These are phyloP conservation scores for Epicauta chinensis DNA, from an alignment of 1,140 invertebrate genomes.

Conservation along the genomic window DNA sequence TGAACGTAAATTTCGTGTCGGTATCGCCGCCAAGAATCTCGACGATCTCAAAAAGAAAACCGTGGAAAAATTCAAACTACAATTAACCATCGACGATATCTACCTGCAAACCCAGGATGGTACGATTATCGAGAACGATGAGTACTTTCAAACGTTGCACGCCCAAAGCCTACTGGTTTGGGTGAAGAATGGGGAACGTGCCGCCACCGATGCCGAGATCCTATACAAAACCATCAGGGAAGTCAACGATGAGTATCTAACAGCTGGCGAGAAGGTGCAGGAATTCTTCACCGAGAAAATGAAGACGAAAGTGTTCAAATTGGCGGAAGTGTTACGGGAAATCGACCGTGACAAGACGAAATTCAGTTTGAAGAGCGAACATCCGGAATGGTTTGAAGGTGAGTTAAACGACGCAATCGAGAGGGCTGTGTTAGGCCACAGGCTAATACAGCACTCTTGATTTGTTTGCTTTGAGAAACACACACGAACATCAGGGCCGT, in stretches of 20 bases:
- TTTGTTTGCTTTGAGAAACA: too few species aligned
- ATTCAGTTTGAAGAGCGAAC: slow-evolving; percentile 53
- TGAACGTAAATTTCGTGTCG: slow-evolving; percentile 38
- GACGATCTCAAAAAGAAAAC: slow-evolving; percentile 40
- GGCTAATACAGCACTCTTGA: too few species aligned
- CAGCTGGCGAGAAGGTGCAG: slow-evolving; percentile 52
- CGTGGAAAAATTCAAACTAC: slow-evolving; percentile 39
- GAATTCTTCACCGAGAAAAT: slow-evolving; percentile 60
- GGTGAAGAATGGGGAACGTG: slow-evolving; percentile 48
- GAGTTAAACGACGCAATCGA: slow-evolving; percentile 27
- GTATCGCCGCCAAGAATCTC: slow-evolving; percentile 40
- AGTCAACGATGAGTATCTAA: slow-evolving; percentile 57
- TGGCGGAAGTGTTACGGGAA: slow-evolving; percentile 48
- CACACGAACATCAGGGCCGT: too few species aligned
- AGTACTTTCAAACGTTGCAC: slow-evolving; percentile 64
- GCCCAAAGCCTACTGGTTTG: slow-evolving; percentile 64
- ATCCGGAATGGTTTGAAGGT: slow-evolving; percentile 70
- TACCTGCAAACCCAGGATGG: slow-evolving; percentile 53
- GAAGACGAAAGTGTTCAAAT: slow-evolving; percentile 54
- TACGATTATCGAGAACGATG: slow-evolving; percentile 64
- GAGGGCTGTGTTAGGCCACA: neutral
- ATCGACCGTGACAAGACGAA: slow-evolving; percentile 49
- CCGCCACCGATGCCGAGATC: slow-evolving; percentile 40
- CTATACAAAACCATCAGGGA: slow-evolving; percentile 46
- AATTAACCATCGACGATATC: slow-evolving; percentile 27